Evolutionary conservation across 2,888 invertebrate genomes (phyloP).

Genomic region (Linnaemya tessellans): DNA sequence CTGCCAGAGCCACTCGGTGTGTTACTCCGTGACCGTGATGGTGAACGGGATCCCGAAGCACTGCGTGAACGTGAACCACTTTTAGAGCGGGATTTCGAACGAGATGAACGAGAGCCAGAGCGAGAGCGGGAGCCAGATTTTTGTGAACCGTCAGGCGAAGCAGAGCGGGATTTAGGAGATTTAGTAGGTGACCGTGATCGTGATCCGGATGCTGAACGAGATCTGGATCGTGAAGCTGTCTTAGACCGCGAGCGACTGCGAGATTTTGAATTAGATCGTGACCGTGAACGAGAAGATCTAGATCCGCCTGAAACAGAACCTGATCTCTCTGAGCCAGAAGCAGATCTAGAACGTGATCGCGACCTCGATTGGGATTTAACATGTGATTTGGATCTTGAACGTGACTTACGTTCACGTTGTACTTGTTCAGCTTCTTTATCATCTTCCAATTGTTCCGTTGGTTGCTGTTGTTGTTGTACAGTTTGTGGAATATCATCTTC

Average conservation of each 20-base stretch:
- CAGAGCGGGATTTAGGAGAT: constrained; percentile 70
- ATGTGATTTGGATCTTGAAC: constrained; percentile 76
- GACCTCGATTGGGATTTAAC: constrained; percentile 80
- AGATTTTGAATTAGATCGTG: constrained; percentile 68
- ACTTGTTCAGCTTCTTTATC: constrained; percentile 70
- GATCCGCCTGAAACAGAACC: constrained; percentile 77
- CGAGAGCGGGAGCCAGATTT: constrained; percentile 75
- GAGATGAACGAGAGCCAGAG: constrained; percentile 75
- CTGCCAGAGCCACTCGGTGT: constrained; percentile 78
- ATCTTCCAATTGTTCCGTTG: constrained; percentile 66
- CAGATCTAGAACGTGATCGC: constrained; percentile 79
- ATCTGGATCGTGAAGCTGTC: constrained; percentile 58
- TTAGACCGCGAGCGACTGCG: constrained; percentile 65
- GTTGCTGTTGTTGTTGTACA: constrained; percentile 77
- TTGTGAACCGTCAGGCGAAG: constrained; percentile 67
- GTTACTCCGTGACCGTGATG: constrained; percentile 82
- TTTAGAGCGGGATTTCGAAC: constrained; percentile 71
- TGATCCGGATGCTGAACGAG: constrained; percentile 53
- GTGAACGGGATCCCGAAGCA: constrained; percentile 78
- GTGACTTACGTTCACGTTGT: constrained; percentile 73
- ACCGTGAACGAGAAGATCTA: constrained; percentile 71
- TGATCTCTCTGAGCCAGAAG: constrained; percentile 80
- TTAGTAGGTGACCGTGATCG: constrained; percentile 65
- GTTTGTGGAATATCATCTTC: constrained; percentile 78
- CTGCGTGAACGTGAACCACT: constrained; percentile 71